A percentile compares a stretch with the other conserved stretches of the same genome.
Evolutionary conservation across 1,140 invertebrate genomes (phyloP).

Genomic region (Limonius californicus): DNA sequence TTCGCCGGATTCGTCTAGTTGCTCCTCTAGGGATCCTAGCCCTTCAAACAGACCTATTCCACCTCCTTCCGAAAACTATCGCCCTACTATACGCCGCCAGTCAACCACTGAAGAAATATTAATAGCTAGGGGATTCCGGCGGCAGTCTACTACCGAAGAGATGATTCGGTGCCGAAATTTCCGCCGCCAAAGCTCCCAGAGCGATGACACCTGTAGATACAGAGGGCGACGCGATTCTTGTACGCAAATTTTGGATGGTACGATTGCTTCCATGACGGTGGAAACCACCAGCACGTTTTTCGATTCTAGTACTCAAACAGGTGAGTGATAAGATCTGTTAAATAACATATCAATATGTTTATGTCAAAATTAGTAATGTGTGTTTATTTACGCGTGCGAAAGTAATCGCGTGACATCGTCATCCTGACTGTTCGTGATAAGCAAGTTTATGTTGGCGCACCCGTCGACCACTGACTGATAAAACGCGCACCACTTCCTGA

Average conservation of each 20-base stretch:
- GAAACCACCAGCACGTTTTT: conserved; percentile 89
- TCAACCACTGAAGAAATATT: conserved; percentile 89
- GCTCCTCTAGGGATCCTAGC: conserved; percentile 67
- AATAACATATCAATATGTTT: conserved; percentile 10
- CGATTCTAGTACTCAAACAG: conserved; percentile 88
- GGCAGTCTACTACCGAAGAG: conserved; percentile 87
- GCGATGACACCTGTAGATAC: conserved; percentile 70
- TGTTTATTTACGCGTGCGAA: not conserved
- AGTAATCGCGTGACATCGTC: not conserved
- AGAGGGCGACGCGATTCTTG: conserved; percentile 79
- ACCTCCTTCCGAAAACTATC: conserved; percentile 51
- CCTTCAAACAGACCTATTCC: conserved; percentile 57
- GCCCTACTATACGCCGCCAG: conserved; percentile 74
- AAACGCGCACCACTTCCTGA: not conserved
- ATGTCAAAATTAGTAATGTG: too few species aligned
- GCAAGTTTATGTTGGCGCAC: not conserved
- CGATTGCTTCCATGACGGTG: conserved; percentile 88
- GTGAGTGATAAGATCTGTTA: conserved; percentile 55
- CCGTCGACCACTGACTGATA: conserved; percentile 1
- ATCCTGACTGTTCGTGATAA: not conserved
- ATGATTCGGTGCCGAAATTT: conserved; percentile 89
- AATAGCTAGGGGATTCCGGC: conserved; percentile 81
- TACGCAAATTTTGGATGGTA: conserved; percentile 86
- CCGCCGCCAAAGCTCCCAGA: conserved; percentile 73
- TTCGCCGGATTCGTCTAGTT: conserved; percentile 73